Evolutionary conservation across 2,888 invertebrate genomes (phyloP).

Genomic region (Eupsilia transversa): DNA sequence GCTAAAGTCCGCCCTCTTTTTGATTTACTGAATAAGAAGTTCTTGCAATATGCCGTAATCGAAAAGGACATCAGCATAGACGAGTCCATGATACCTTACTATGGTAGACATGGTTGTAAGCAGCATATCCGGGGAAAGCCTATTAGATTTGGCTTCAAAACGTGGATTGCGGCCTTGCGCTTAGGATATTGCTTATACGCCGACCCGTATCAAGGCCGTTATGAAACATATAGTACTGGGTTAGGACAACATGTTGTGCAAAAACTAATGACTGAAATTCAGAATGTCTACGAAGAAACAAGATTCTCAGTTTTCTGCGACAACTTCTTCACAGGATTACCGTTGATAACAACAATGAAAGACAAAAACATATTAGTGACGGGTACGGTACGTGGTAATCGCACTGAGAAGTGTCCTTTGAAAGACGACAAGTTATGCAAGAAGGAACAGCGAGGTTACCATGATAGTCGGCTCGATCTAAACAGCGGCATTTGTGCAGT

Average conservation of each 20-base stretch:
- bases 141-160: conserved; percentile 67
- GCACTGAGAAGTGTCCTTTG: conserved; percentile 8
- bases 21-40: no score
- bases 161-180: conserved; percentile 67
- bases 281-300: conserved; percentile 6
- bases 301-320: conserved; percentile 17
- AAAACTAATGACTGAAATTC: no score
- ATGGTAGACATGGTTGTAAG: conserved; percentile 67
- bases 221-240: conserved; percentile 10
- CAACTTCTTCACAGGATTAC: conserved; percentile 22
- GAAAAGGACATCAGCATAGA: no score
- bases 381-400: conserved; percentile 11
- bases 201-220: conserved; percentile 44
- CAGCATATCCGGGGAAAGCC: conserved; percentile 69
- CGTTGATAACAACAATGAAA: conserved; percentile 2
- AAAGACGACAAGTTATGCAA: conserved; percentile 5
- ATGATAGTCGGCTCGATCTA: conserved; percentile 13
- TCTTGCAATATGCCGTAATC: no score
- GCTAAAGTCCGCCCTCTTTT: no score
- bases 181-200: conserved; percentile 67
- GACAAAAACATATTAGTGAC: conserved; percentile 3
- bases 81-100: conserved; percentile 76
- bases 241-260: no score
- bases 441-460: conserved; percentile 6
- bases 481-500: conserved; percentile 14